These are phyloP conservation scores for Sebastes wilsoni DNA, from an alignment of 2,797 vertebrate species.

Conservation along the genomic window DNA sequence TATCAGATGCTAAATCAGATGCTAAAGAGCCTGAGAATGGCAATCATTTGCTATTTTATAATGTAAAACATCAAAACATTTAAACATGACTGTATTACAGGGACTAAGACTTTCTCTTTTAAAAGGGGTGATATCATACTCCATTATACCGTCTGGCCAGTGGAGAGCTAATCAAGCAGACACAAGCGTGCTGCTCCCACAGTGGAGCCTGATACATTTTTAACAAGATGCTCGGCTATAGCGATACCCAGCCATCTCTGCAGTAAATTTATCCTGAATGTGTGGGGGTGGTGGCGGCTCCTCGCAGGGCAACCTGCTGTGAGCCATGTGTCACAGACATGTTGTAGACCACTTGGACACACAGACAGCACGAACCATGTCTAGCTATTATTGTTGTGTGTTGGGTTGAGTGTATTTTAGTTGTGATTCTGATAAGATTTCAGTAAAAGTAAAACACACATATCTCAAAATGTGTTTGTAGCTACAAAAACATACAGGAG, in stretches of 20 bases:
- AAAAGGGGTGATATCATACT: constrained; percentile 47
- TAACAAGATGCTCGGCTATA: constrained; percentile 66
- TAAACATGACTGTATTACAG: neutral
- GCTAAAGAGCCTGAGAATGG: neutral
- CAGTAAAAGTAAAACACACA: neutral
- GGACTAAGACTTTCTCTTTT: constrained; percentile 22
- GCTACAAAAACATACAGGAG: neutral
- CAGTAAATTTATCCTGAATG: constrained; percentile 63
- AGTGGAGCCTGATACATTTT: constrained; percentile 71
- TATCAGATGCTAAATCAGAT: neutral
- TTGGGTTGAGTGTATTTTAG: neutral
- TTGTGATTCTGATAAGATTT: neutral
- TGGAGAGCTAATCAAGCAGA: constrained; percentile 72
- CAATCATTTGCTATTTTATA: neutral
- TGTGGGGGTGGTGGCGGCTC: constrained; percentile 43
- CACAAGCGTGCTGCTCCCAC: constrained; percentile 62
- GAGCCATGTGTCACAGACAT: constrained; percentile 60
- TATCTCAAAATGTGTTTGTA: neutral
- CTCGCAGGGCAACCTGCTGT: constrained; percentile 47
- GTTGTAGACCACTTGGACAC: constrained; percentile 43
- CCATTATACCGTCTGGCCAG: constrained; percentile 59
- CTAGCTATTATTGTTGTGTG: neutral
- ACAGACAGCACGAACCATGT: constrained; percentile 4
- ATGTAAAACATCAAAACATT: neutral
- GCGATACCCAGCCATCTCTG: constrained; percentile 49